Evolutionary conservation across 2,113 vertebrate species (phyloP).

Genomic region (Ptilonorhynchus violaceus): DNA sequence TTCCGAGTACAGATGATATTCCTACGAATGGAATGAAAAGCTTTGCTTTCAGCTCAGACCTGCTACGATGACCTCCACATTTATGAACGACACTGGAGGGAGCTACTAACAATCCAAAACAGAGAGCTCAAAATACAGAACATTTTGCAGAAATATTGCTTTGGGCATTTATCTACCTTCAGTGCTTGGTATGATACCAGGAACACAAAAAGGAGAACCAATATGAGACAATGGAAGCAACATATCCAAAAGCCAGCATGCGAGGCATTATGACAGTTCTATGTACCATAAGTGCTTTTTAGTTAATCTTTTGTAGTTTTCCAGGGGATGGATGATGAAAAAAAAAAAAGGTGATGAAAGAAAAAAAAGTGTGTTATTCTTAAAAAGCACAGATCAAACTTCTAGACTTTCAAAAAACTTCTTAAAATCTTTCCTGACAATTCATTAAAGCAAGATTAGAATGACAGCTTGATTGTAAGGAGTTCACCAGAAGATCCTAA

Average conservation of each 20-base stretch:
- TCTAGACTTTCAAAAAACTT: not conserved
- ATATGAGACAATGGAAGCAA: not conserved
- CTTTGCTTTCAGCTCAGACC: not conserved
- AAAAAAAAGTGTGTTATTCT: not conserved
- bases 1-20: not conserved
- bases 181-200: not conserved
- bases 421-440: not conserved
- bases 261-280: not conserved
- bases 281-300: not conserved
- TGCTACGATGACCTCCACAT: not conserved
- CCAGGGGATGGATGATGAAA: not conserved
- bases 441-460: not conserved
- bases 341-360: not conserved
- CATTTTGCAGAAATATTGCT: constrained; percentile 1
- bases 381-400: not conserved
- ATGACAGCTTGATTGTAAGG: not conserved
- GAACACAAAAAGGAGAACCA: not conserved
- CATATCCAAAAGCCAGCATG: not conserved
- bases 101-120: not conserved
- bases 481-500: not conserved
- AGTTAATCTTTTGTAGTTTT: not conserved
- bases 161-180: not conserved
- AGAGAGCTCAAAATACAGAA: not conserved
- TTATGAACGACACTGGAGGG: not conserved
- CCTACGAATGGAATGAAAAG: not conserved